Percentiles rank a stretch among this genome's conserved stretches.
Evolutionary conservation across 2,888 invertebrate genomes (phyloP).

Genomic region (Enchytraeus crypticus): DNA sequence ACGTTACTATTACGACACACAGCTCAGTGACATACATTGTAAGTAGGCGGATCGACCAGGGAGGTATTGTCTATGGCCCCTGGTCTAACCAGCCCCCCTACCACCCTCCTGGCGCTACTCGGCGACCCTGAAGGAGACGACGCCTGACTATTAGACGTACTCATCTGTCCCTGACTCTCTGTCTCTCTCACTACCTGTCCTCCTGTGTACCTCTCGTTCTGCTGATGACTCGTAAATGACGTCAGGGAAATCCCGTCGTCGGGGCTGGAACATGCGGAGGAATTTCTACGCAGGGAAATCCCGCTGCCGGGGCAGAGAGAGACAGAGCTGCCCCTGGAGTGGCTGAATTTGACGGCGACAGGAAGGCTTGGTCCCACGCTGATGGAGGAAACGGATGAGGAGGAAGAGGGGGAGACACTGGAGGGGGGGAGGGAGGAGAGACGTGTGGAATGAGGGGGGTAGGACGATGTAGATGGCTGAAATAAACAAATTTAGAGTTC

Average conservation of each 20-base stretch:
- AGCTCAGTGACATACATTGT: slow-evolving; percentile 59
- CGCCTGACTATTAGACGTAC: neutral
- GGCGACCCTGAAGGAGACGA: neutral
- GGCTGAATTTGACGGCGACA: too few relatives aligned
- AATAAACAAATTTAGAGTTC: too few relatives aligned
- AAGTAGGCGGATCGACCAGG: slow-evolving; percentile 58
- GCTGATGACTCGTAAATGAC: too few relatives aligned
- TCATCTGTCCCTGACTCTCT: neutral
- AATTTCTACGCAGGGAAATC: too few relatives aligned
- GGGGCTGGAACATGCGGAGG: neutral
- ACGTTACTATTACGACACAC: too few relatives aligned
- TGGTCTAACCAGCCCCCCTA: slow-evolving; percentile 49
- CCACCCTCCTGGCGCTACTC: neutral
- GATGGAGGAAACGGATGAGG: too few relatives aligned
- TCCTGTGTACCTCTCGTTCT: too few relatives aligned
- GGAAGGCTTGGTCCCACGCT: too few relatives aligned
- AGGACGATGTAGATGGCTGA: too few relatives aligned
- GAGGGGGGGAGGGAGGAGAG: too few relatives aligned
- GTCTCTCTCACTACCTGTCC: neutral
- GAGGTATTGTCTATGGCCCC: slow-evolving; percentile 69
- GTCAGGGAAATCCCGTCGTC: neutral
- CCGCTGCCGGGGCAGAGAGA: neutral
- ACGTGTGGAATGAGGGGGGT: too few relatives aligned
- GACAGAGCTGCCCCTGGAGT: neutral
- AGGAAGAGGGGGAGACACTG: too few relatives aligned